Base-by-base conservation (phyloP, 1,140 invertebrate genomes). In the Notospermus geniculatus region DNA sequence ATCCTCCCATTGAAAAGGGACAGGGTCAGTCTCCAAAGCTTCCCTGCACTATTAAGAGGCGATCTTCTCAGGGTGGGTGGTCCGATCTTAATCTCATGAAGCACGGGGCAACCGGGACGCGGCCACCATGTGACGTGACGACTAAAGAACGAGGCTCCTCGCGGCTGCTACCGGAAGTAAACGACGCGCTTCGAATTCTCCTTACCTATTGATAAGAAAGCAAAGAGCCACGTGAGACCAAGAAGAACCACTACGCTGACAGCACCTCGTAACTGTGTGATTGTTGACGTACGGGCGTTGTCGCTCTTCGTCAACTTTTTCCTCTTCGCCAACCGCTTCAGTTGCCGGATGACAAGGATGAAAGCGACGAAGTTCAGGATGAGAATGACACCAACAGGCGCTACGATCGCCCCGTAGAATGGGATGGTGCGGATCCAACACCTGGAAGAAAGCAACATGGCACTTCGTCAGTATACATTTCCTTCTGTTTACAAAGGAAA, bases 171-270 rank as follows among this genome's bases (percentile, higher is more conserved):
- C n/a, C n/a, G n/a, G n/a, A n/a, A n/a, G n/a, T n/a, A n/a, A n/a
- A n/a, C n/a, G n/a, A n/a, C n/a, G n/a, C n/a, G n/a, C n/a, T n/a
- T n/a, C n/a, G n/a, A n/a, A n/a, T n/a, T n/a, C n/a, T n/a, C 4
- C 32, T 36, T 36, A 46, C 81, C 82, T 5, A 85, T 71, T 19
- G 84, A 83, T 53, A 85, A 74, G 23, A 84, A 71, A 27, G 82
- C 85, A 54, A 85, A 80, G 0, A 83, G 69, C 85, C 85, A 86
- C 0, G 84, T 84, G 0, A 85, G 74, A 19, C 85, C 85, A 4
- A 86, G 75, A 17, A 86, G 71, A 5, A 84, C 72, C 70, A 85
- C 76, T 4, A 85, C 76, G 1, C 82, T 81, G 1, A 83, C 68
- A 5, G 83, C 80, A 19, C 83, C 83, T 30, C 81, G 77, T 17